Conservation (phyloP, 2,888 invertebrate species). For the Pherbina coryleti region DNA sequence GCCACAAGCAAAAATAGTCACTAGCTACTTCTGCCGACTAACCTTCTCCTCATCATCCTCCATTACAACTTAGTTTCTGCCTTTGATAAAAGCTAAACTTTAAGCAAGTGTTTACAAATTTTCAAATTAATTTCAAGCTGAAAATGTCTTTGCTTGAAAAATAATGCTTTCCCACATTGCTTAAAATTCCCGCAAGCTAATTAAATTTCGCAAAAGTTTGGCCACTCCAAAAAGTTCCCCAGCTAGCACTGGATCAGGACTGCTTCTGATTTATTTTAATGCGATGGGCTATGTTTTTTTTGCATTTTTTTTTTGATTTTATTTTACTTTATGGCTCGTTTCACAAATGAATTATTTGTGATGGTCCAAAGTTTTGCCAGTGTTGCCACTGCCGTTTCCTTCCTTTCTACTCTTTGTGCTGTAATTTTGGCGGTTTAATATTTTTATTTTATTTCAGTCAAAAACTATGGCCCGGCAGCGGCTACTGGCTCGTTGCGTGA, state of each 20-base stretch:
- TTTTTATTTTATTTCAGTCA: not conserved
- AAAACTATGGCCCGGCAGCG: not conserved
- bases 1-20: too few species aligned
- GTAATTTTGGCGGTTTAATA: not conserved
- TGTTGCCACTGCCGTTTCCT: not conserved
- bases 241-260: not conserved
- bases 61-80: too few species aligned
- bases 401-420: not conserved
- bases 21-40: too few species aligned
- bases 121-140: too few species aligned
- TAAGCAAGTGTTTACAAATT: too few species aligned
- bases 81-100: too few species aligned
- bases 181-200: conserved; percentile 4
- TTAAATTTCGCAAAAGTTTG: not conserved
- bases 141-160: too few species aligned
- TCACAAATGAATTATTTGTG: conserved; percentile 17
- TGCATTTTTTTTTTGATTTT: not conserved
- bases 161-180: not conserved
- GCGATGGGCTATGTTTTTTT: not conserved
- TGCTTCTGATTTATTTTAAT: not conserved
- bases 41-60: too few species aligned
- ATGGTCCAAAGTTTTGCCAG: conserved; percentile 13
- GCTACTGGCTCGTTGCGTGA: not conserved
- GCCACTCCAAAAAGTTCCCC: not conserved
- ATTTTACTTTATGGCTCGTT: conserved; percentile 23